Conservation (phyloP, 2,888 invertebrate genomes). For the Tenthredo livida region DNA sequence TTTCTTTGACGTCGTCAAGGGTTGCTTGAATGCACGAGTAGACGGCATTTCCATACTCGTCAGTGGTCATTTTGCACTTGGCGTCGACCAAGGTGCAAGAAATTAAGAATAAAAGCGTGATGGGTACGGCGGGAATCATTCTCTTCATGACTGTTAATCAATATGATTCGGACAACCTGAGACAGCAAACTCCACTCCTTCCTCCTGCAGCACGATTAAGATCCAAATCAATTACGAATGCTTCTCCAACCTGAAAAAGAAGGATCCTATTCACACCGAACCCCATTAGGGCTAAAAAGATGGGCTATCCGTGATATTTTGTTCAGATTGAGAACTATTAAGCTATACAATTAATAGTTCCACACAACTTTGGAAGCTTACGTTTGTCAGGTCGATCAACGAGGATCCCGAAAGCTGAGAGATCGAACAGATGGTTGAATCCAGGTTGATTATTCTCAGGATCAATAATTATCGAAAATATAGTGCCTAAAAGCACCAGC, state of each 20-base stretch:
- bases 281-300: background rate
- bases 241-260: background rate
- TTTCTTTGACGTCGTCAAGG: conserved; percentile 64
- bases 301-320: background rate
- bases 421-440: background rate
- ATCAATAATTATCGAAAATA: background rate
- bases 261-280: background rate
- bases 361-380: background rate
- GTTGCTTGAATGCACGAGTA: conserved; percentile 68
- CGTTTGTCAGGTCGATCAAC: background rate
- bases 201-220: background rate
- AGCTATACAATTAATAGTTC: background rate
- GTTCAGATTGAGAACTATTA: background rate
- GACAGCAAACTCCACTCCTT: too few species aligned
- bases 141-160: background rate
- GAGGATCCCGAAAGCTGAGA: background rate
- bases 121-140: background rate
- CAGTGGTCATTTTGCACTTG: conserved; percentile 63
- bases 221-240: background rate
- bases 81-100: background rate
- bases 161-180: background rate
- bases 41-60: conserved; percentile 62
- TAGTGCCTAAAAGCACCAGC: background rate
- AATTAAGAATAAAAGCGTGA: background rate
- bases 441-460: background rate